phyloP scores from a whole-genome alignment of 2,888 invertebrate species.

The Coenonympha arcania region DNA sequence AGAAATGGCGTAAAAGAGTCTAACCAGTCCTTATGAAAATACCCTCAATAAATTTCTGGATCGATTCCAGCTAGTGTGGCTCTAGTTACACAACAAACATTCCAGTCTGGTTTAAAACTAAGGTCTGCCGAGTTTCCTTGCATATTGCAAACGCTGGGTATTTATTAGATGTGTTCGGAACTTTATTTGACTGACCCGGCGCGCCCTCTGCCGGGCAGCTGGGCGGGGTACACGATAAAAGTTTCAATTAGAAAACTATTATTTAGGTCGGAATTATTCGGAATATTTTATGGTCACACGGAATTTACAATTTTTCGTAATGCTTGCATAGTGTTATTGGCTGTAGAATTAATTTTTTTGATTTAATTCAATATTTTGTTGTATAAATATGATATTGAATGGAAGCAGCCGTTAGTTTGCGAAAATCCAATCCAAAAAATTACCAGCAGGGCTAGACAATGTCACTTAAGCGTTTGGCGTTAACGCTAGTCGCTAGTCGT shows the following conservation, averaged over 20 bases:
- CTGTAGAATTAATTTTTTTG: too few relatives aligned
- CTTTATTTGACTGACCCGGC: constrained; percentile 19
- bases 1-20: too few relatives aligned
- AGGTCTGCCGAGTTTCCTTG: constrained; percentile 22
- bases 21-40: neutral
- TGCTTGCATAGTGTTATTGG: neutral
- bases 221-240: constrained; percentile 15
- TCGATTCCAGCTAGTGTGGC: constrained; percentile 22
- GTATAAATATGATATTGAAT: too few relatives aligned
- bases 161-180: constrained; percentile 26
- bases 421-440: too few relatives aligned
- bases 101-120: constrained; percentile 24
- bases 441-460: too few relatives aligned
- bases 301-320: neutral
- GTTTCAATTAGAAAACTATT: constrained; percentile 19
- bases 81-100: constrained; percentile 15
- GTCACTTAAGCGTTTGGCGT: too few relatives aligned
- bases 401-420: too few relatives aligned
- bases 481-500: too few relatives aligned
- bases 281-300: too few relatives aligned
- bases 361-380: too few relatives aligned
- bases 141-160: constrained; percentile 28
- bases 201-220: too few relatives aligned
- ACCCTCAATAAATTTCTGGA: constrained; percentile 17
- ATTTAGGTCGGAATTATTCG: constrained; percentile 1